Evolutionary conservation across 2,113 vertebrate species (phyloP).

Genomic region (Fregetta grallaria): DNA sequence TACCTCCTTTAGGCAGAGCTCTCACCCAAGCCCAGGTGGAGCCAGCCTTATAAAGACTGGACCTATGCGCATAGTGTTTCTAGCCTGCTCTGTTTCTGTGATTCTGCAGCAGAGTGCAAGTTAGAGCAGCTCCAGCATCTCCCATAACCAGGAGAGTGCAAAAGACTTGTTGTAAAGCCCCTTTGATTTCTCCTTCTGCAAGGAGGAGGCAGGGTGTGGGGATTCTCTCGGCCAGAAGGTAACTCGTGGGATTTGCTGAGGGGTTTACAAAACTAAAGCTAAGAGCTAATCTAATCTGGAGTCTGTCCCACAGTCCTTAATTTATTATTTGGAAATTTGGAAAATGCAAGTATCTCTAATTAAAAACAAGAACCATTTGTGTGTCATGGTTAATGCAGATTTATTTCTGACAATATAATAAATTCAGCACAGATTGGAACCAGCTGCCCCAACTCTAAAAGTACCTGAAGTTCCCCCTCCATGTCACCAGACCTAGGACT

Average conservation of each 20-base stretch:
- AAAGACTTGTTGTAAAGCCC: not conserved
- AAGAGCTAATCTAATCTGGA: not conserved
- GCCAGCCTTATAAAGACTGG: not conserved
- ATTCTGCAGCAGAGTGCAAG: not conserved
- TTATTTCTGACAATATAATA: not conserved
- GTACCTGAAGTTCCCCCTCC: not conserved
- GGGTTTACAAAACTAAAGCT: not conserved
- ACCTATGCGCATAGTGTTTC: not conserved
- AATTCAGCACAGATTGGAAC: constrained; percentile 10
- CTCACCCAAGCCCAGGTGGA: not conserved
- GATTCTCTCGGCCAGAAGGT: not conserved
- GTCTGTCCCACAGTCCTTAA: not conserved
- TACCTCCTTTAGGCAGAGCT: not conserved
- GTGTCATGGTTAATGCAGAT: not conserved
- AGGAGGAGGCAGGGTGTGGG: not conserved
- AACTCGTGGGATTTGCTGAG: not conserved
- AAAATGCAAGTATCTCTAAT: not conserved
- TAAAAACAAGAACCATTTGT: constrained; percentile 11
- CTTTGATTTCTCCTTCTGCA: not conserved
- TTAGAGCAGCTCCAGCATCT: not conserved
- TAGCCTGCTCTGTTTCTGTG: not conserved
- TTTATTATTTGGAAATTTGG: constrained; percentile 26
- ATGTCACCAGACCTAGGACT: not conserved
- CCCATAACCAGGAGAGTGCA: not conserved
- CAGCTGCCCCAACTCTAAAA: not conserved